Evolutionary conservation across 2,888 invertebrate species (phyloP).

Genomic region (Eudasyphora cyanicolor): DNA sequence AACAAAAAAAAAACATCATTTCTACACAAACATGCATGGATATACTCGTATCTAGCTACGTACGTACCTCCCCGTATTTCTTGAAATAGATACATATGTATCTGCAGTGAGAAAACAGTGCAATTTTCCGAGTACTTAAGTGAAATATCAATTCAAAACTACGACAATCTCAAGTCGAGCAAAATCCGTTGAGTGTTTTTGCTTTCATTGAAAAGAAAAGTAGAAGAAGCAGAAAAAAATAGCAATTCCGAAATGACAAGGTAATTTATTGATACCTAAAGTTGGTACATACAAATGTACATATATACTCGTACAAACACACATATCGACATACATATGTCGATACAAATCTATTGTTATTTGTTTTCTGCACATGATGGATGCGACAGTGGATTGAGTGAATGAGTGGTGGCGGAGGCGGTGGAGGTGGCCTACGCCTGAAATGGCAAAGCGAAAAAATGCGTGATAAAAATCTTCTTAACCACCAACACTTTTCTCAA

Average conservation of each 20-base stretch:
- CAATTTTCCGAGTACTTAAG: conserved; percentile 21
- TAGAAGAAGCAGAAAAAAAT: too few species aligned
- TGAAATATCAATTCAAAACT: conserved; percentile 60
- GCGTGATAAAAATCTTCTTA: conserved; percentile 13
- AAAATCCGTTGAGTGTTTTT: neutral
- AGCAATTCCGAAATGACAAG: conserved; percentile 17
- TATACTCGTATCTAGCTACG: neutral
- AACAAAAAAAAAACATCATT: neutral
- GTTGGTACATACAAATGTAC: too few species aligned
- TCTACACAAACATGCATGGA: conserved; percentile 23
- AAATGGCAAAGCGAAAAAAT: neutral
- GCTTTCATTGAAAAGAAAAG: too few species aligned
- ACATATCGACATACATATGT: too few species aligned
- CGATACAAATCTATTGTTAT: conserved; percentile 7
- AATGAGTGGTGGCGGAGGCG: neutral
- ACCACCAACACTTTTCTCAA: conserved; percentile 12
- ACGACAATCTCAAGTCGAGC: conserved; percentile 49
- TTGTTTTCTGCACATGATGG: neutral
- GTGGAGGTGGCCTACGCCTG: neutral
- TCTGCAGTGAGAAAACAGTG: conserved; percentile 14
- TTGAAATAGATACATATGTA: neutral
- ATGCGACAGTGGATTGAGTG: neutral
- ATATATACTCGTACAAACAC: too few species aligned
- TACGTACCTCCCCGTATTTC: neutral
- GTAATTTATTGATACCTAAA: conserved; percentile 32